These are phyloP conservation scores for Paramormyrops kingsleyae DNA, from an alignment of 2,113 vertebrate species.

Conservation along the genomic window DNA sequence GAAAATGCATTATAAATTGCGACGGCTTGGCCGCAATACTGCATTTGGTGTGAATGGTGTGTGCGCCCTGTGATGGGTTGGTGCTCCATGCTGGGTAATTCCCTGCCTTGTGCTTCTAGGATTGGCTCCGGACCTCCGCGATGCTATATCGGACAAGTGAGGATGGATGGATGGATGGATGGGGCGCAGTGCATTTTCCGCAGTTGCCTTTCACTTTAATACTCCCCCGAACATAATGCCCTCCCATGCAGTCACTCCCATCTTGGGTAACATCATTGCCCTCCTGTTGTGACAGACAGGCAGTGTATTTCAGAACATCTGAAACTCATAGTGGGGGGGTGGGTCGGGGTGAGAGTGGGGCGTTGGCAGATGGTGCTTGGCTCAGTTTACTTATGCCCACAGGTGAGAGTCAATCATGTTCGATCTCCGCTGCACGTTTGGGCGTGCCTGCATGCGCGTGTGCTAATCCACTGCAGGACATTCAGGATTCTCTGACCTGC, in stretches of 20 bases:
- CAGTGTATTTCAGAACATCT: neutral
- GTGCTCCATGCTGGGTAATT: neutral
- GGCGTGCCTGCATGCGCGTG: neutral
- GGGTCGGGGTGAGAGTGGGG: no score
- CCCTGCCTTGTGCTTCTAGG: neutral
- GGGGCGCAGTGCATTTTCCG: neutral
- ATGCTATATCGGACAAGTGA: neutral
- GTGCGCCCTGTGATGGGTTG: neutral
- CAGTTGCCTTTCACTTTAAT: neutral
- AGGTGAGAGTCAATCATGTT: neutral
- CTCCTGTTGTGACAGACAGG: neutral
- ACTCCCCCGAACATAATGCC: neutral
- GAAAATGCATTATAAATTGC: neutral
- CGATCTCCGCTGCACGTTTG: neutral
- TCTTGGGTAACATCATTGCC: neutral
- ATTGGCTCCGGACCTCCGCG: neutral
- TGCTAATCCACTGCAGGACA: neutral
- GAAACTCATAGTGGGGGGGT: neutral
- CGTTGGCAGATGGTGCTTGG: neutral
- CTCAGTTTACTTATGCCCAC: neutral
- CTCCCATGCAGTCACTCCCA: neutral
- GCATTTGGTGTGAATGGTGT: neutral
- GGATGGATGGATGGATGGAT: neutral
- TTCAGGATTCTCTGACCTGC: neutral
- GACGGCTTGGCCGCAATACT: neutral